phyloP scores from a whole-genome alignment of 2,797 vertebrate species.

The Tauraco hartlaubi region DNA sequence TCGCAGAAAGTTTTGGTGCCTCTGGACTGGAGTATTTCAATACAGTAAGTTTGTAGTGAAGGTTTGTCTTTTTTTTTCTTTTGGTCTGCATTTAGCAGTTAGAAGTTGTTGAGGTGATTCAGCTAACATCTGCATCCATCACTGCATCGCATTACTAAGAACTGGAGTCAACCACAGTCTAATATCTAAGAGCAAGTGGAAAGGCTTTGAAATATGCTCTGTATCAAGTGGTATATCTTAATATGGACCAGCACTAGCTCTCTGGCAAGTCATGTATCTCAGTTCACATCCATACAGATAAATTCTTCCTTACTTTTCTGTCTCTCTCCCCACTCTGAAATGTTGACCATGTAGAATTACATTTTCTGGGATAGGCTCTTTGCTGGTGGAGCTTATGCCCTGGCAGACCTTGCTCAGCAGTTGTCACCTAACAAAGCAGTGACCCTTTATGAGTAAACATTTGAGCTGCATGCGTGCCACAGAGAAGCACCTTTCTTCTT shows the following conservation, averaged over 20 bases:
- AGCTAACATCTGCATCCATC: not conserved
- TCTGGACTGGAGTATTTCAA: slow-evolving; percentile 97
- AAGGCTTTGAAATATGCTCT: not conserved
- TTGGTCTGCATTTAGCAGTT: not conserved
- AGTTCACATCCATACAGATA: not conserved
- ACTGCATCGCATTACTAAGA: not conserved
- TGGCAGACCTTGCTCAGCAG: not conserved
- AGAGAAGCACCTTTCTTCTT: not conserved
- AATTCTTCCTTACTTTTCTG: not conserved
- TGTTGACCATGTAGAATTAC: not conserved
- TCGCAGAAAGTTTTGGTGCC: slow-evolving; percentile 90
- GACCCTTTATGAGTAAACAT: not conserved
- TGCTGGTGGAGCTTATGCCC: not conserved
- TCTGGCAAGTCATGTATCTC: not conserved
- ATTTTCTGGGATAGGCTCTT: not conserved
- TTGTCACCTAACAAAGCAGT: not conserved
- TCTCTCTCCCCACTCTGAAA: not conserved
- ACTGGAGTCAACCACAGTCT: not conserved
- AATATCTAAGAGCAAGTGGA: not conserved
- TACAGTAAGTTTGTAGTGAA: slow-evolving; percentile 83
- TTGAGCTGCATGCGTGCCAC: rapidly evolving
- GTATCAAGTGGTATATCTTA: not conserved
- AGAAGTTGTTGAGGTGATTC: not conserved
- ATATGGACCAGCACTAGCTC: not conserved
- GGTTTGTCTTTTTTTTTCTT: not conserved